Percentiles rank a stretch among this genome's conserved stretches.
phyloP scores from a whole-genome alignment of 1,140 invertebrate genomes.

The Zaprionus ornatus region DNA sequence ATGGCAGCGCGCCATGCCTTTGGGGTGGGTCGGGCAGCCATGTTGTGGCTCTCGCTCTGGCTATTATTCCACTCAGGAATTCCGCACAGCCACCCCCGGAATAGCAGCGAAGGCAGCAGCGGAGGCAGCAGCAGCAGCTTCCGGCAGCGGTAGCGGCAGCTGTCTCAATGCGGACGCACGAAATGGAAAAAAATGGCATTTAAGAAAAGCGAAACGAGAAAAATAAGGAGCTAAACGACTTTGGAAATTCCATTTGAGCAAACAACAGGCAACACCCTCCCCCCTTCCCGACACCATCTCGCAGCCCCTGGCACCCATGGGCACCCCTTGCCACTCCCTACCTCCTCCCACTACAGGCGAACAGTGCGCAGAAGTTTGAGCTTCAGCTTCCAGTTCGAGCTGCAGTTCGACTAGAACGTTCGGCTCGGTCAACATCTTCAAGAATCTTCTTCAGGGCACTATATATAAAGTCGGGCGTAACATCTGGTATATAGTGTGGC shows the following conservation, averaged over 20 bases:
- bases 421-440: not conserved
- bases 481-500: slow-evolving; percentile 17
- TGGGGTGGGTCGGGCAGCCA: slow-evolving; percentile 72
- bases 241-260: slow-evolving; percentile 82
- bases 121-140: slow-evolving; percentile 24
- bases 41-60: slow-evolving; percentile 52
- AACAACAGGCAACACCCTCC: slow-evolving; percentile 68
- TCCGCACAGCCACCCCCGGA: slow-evolving; percentile 66
- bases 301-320: not conserved
- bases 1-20: slow-evolving; percentile 51
- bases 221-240: slow-evolving; percentile 81
- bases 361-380: slow-evolving; percentile 8
- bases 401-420: slow-evolving; percentile 1
- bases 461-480: not conserved
- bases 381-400: not conserved
- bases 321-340: not conserved
- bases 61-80: slow-evolving; percentile 70
- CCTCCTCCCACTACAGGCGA: not conserved
- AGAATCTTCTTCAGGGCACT: slow-evolving; percentile 18
- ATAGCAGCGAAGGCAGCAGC: slow-evolving; percentile 6
- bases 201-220: slow-evolving; percentile 83
- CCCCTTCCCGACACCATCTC: not conserved
- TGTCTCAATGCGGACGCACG: slow-evolving; percentile 76
- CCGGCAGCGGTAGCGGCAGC: slow-evolving; percentile 70
- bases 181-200: slow-evolving; percentile 82